Evolutionary conservation across 1,140 invertebrate genomes (phyloP).

Genomic region (Neotoxoptera formosana): DNA sequence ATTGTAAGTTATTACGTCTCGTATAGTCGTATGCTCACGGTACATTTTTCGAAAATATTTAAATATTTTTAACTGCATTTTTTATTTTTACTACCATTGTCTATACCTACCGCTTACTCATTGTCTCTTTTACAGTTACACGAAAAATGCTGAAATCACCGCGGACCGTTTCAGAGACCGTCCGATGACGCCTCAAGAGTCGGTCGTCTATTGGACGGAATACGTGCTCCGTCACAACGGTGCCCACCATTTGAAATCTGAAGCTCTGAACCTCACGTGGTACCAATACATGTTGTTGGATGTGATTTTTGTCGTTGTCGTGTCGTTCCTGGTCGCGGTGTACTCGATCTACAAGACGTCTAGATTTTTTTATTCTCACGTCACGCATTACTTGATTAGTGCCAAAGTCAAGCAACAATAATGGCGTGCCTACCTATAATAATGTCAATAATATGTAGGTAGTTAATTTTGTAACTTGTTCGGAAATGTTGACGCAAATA

Average conservation of each 20-base stretch:
- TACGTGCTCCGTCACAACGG: constrained; percentile 66
- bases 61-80: not conserved
- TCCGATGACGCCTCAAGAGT: constrained; percentile 66
- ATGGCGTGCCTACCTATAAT: too few species aligned
- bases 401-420: not conserved
- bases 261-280: constrained; percentile 53
- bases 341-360: not conserved
- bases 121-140: constrained; percentile 58
- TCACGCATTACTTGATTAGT: not conserved
- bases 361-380: not conserved
- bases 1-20: too few species aligned
- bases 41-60: not conserved
- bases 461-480: not conserved
- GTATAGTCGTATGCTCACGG: too few species aligned
- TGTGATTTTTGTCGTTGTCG: constrained; percentile 47
- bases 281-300: constrained; percentile 60
- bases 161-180: constrained; percentile 58
- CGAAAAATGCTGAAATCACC: constrained; percentile 50
- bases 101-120: too few species aligned
- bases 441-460: not conserved
- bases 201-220: constrained; percentile 70
- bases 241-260: constrained; percentile 59
- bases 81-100: not conserved
- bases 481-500: not conserved
- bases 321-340: not conserved